These are phyloP conservation scores for Poeciliopsis presidionis DNA, from an alignment of 2,797 vertebrate species.

Conservation along the genomic window DNA sequence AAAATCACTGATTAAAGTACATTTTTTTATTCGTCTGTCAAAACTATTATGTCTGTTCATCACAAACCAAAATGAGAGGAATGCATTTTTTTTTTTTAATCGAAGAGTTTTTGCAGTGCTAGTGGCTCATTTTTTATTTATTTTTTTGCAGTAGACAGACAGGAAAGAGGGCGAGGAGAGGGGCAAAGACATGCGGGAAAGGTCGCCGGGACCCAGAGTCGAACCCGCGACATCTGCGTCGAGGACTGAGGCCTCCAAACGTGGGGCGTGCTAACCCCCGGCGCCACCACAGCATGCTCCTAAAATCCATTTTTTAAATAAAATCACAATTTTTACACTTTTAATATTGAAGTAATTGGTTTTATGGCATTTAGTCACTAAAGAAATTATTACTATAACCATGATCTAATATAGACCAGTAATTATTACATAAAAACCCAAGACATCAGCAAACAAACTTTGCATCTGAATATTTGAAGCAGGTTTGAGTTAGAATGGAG, in stretches of 20 bases:
- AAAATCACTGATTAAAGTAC: background rate
- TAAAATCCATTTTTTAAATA: background rate
- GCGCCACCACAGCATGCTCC: too few relatives aligned
- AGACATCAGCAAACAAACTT: background rate
- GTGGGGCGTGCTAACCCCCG: too few relatives aligned
- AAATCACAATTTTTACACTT: background rate
- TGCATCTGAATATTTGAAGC: background rate
- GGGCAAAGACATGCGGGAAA: too few relatives aligned
- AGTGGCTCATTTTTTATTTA: too few relatives aligned
- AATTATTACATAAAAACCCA: background rate
- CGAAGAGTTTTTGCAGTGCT: too few relatives aligned
- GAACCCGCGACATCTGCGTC: too few relatives aligned
- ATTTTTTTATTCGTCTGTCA: background rate
- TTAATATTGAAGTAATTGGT: background rate
- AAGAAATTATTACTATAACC: background rate
- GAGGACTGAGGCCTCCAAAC: too few relatives aligned
- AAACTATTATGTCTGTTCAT: background rate
- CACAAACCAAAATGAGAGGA: background rate
- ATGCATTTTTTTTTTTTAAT: background rate
- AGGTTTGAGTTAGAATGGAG: background rate
- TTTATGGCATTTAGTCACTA: background rate
- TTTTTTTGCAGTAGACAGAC: too few relatives aligned
- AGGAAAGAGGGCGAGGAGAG: too few relatives aligned
- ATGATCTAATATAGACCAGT: background rate
- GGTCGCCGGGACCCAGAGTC: too few relatives aligned